These are phyloP conservation scores for Platygyra sinensis DNA, from an alignment of 64 coral and sea anemone genomes.

Conservation along the genomic window DNA sequence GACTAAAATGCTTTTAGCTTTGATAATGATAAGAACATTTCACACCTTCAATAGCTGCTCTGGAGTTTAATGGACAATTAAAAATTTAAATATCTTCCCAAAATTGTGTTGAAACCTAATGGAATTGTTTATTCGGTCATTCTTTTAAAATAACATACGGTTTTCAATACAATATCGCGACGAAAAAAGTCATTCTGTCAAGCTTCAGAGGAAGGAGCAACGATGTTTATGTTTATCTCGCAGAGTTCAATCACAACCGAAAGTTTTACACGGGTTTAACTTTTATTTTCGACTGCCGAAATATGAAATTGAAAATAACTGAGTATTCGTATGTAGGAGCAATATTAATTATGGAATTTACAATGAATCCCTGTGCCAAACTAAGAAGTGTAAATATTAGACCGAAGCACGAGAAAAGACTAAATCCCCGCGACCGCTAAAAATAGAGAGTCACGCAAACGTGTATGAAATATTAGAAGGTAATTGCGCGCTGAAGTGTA, in stretches of 20 bases:
- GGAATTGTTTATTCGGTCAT: neutral
- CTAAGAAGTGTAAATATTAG: constrained; percentile 1
- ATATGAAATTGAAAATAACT: constrained; percentile 20
- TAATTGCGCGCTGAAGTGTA: neutral
- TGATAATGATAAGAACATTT: neutral
- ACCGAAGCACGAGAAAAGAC: neutral
- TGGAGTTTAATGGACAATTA: neutral
- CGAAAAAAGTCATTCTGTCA: neutral
- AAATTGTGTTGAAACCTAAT: neutral
- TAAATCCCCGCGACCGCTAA: neutral
- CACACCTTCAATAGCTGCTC: neutral
- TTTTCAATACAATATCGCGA: neutral
- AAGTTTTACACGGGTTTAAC: neutral
- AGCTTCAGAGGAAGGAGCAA: no score
- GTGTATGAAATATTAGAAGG: constrained; percentile 9
- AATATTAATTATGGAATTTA: neutral
- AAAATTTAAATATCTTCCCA: neutral
- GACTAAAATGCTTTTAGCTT: neutral
- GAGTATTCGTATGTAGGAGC: neutral
- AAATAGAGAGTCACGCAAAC: constrained; percentile 23
- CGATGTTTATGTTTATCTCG: no score
- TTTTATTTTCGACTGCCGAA: constrained; percentile 3
- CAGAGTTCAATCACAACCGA: no score
- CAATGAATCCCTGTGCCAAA: neutral
- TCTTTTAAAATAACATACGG: neutral